phyloP scores from a whole-genome alignment of 1,140 invertebrate genomes.

The Rhopalosiphum maidis region DNA sequence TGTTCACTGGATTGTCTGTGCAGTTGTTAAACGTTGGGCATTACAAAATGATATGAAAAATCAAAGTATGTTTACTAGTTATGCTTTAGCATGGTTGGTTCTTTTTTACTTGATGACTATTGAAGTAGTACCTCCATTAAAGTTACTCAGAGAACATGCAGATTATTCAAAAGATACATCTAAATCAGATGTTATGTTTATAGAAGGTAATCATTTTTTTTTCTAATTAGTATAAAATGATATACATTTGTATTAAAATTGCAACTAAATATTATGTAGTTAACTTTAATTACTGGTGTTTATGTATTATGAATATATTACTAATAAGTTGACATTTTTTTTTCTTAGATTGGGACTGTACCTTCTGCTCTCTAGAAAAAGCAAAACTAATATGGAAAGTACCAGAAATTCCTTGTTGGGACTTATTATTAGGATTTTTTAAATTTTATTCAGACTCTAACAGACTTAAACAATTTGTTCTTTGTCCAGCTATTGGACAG shows the following conservation, averaged over 20 bases:
- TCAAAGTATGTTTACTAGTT: conserved; percentile 63
- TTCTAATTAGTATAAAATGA: neutral
- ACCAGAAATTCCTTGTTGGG: conserved; percentile 25
- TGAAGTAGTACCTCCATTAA: conserved; percentile 39
- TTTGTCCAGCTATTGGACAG: conserved; percentile 63
- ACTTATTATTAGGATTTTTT: conserved; percentile 43
- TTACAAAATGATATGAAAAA: conserved; percentile 62
- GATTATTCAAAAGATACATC: neutral
- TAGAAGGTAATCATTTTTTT: conserved; percentile 32
- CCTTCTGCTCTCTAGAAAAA: conserved; percentile 25
- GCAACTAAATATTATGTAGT: neutral
- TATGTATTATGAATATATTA: neutral
- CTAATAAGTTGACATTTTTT: neutral
- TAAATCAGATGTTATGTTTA: conserved; percentile 44
- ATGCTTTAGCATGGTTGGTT: conserved; percentile 64
- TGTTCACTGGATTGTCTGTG: conserved; percentile 62
- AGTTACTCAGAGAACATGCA: conserved; percentile 27
- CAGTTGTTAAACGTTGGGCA: conserved; percentile 67
- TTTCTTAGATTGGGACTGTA: conserved; percentile 45
- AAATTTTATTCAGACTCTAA: conserved; percentile 20
- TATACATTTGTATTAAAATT: neutral
- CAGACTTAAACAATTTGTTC: conserved; percentile 60
- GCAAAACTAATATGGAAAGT: conserved; percentile 39
- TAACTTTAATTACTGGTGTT: neutral
- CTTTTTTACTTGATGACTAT: conserved; percentile 63